Percentiles rank a stretch among this genome's conserved stretches.
phyloP scores from a whole-genome alignment of 2,797 vertebrate species.

The Eulemur rubriventer region DNA sequence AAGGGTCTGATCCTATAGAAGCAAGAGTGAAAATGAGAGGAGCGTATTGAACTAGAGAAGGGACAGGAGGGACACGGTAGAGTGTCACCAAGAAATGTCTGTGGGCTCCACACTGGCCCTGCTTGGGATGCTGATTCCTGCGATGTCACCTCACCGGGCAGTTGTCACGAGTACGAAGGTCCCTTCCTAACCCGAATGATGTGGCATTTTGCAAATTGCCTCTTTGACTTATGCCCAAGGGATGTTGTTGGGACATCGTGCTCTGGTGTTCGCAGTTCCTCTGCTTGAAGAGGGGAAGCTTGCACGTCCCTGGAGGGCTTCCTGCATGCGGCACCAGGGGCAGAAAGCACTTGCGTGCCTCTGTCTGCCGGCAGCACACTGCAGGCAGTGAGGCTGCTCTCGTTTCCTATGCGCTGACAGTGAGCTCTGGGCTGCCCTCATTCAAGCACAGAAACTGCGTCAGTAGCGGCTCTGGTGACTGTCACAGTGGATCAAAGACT shows the following conservation, averaged over 20 bases:
- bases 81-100: neutral
- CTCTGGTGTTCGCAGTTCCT: neutral
- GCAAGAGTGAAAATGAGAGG: neutral
- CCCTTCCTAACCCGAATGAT: neutral
- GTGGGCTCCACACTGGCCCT: fast-evolving
- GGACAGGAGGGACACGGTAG: fast-evolving
- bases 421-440: neutral
- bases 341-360: neutral
- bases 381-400: fast-evolving
- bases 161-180: too few relatives aligned
- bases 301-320: neutral
- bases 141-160: neutral
- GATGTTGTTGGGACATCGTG: fast-evolving
- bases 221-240: neutral
- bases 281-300: too few relatives aligned
- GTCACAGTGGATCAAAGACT: neutral
- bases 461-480: neutral
- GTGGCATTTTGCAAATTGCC: neutral
- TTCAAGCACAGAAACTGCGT: neutral
- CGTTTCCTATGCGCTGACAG: neutral
- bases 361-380: fast-evolving
- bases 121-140: neutral
- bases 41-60: neutral
- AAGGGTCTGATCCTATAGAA: neutral
- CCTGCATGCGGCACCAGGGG: neutral